phyloP scores from a whole-genome alignment of 1,140 invertebrate species.

The Philotrypesis tridentata region DNA sequence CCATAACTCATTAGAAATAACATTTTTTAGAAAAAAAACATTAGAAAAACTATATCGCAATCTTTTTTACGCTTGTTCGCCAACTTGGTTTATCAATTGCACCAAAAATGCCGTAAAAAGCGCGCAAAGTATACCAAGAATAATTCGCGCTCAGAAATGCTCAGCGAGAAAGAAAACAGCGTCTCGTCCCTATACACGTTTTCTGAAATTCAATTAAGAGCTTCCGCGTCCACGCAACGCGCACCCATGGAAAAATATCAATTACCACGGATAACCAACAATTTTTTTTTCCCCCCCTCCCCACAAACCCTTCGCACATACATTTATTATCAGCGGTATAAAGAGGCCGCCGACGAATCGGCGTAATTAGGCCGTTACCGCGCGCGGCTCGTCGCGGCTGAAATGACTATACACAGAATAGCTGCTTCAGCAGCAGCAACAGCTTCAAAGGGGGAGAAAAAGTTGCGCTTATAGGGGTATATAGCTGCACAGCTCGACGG shows the following conservation, averaged over 20 bases:
- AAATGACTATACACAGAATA: neutral
- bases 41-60: no score
- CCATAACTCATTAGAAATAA: no score
- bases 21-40: no score
- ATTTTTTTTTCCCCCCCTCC: neutral
- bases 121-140: no score
- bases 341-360: slow-evolving; percentile 3
- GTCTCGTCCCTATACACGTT: neutral
- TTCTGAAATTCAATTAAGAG: neutral
- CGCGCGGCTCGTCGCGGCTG: neutral
- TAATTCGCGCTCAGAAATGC: no score
- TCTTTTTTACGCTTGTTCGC: no score
- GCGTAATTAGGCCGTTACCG: slow-evolving; percentile 34
- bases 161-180: no score
- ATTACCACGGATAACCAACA: neutral
- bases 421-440: neutral
- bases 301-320: neutral
- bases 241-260: slow-evolving; percentile 33
- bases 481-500: neutral
- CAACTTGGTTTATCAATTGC: no score
- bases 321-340: slow-evolving; percentile 13
- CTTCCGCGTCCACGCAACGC: no score
- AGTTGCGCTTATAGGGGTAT: neutral
- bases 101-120: no score
- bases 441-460: slow-evolving; percentile 6